phyloP scores from a whole-genome alignment of 1,140 invertebrate species.

The Drosophila nannoptera region DNA sequence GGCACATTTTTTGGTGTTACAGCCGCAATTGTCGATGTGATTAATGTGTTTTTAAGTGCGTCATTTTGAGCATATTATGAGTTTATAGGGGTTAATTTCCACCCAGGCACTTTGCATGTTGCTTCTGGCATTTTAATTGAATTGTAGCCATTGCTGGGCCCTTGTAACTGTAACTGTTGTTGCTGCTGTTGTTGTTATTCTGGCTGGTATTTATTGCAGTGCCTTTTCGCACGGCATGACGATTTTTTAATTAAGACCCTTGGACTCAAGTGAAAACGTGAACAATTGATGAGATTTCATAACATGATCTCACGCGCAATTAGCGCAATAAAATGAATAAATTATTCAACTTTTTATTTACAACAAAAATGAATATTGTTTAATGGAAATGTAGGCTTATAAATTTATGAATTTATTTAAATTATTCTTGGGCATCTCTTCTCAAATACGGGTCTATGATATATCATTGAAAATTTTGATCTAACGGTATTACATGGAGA shows the following conservation, averaged over 20 bases:
- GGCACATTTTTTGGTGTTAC: constrained; percentile 40
- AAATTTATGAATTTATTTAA: no score
- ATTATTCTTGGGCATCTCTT: no score
- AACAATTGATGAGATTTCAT: constrained; percentile 28
- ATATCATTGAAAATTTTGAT: no score
- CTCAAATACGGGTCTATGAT: no score
- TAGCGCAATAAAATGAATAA: neutral
- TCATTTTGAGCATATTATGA: constrained; percentile 77
- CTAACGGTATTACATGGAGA: no score
- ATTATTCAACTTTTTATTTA: no score
- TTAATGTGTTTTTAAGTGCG: constrained; percentile 78
- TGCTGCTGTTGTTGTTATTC: constrained; percentile 12
- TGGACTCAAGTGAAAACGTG: constrained; percentile 42
- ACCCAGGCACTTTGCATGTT: constrained; percentile 68
- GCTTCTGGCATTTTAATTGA: constrained; percentile 71
- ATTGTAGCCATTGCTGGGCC: constrained; percentile 69
- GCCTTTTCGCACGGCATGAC: constrained; percentile 51
- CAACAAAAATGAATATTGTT: no score
- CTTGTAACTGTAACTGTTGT: constrained; percentile 30
- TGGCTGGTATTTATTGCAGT: constrained; percentile 55
- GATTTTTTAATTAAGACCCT: constrained; percentile 72
- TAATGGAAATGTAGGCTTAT: no score
- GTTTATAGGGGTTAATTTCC: constrained; percentile 78
- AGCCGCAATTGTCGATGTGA: constrained; percentile 75
- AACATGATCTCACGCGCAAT: neutral